Percentiles rank a stretch among this genome's conserved stretches.
Conservation (phyloP, 2,113 vertebrate species). For the Tragelaphus strepsiceros region DNA sequence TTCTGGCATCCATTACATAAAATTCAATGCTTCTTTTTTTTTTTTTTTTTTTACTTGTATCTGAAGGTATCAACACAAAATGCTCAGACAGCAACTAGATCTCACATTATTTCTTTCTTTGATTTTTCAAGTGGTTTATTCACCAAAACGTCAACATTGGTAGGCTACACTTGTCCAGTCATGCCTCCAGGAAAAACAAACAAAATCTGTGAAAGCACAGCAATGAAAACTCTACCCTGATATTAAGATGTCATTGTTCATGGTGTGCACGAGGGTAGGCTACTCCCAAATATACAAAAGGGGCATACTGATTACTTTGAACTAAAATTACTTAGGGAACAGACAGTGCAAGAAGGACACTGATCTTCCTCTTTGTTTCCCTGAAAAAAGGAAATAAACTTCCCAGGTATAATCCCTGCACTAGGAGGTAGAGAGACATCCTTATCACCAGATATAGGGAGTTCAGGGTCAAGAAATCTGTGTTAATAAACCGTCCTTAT, state of each 20-base stretch:
- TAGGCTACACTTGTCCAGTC: neutral
- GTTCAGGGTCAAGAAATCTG: neutral
- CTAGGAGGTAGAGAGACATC: neutral
- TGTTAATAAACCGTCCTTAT: neutral
- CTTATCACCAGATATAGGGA: neutral
- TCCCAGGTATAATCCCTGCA: neutral
- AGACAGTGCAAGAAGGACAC: neutral
- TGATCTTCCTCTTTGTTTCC: neutral
- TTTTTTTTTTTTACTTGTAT: neutral
- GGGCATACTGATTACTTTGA: neutral
- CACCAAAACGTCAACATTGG: neutral
- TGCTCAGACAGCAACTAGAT: neutral
- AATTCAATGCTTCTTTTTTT: neutral
- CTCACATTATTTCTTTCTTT: neutral
- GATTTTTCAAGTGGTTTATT: neutral
- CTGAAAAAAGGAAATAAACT: neutral
- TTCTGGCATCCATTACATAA: neutral
- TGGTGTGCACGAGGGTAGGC: neutral
- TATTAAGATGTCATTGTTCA: neutral
- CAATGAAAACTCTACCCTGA: neutral
- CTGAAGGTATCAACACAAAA: neutral
- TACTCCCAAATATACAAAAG: neutral
- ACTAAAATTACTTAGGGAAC: neutral
- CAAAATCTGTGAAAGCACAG: neutral
- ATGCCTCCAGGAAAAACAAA: neutral